Evolutionary conservation across 2,797 vertebrate genomes (phyloP).

Genomic region (Streptopelia turtur): DNA sequence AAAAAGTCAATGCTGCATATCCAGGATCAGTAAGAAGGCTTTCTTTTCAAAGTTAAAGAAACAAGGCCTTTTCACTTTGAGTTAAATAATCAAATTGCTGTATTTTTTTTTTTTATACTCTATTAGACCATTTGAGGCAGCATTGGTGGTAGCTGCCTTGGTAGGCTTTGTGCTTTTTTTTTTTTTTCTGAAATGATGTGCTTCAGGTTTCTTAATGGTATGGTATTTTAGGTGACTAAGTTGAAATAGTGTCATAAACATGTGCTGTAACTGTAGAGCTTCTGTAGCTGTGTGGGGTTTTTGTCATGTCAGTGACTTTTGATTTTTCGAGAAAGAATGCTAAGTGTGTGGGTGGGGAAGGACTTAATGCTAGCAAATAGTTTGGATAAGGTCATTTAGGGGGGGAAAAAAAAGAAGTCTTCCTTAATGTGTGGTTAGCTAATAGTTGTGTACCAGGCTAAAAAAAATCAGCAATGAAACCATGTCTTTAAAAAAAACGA

Average conservation of each 20-base stretch:
- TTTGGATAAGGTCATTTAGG: neutral
- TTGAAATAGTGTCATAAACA: neutral
- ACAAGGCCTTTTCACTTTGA: neutral
- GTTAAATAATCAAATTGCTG: neutral
- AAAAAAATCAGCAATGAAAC: neutral
- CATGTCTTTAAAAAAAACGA: too few relatives aligned
- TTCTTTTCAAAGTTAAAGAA: neutral
- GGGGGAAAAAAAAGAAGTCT: neutral
- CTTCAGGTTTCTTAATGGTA: neutral
- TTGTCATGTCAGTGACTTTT: rapidly evolving
- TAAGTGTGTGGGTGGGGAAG: neutral
- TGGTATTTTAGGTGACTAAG: neutral
- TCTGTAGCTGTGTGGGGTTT: rapidly evolving
- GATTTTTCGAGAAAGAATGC: neutral
- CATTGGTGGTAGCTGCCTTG: neutral
- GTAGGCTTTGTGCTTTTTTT: rapidly evolving
- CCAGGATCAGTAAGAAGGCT: neutral
- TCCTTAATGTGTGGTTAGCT: rapidly evolving
- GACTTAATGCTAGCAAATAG: neutral
- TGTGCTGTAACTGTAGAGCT: neutral
- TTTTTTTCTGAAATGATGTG: neutral
- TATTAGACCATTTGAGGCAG: neutral
- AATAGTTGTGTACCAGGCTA: neutral
- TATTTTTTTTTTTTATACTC: too few relatives aligned
- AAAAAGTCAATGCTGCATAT: neutral